Base-by-base conservation (phyloP, 2,113 vertebrate genomes). In the Patagioenas fasciata region DNA sequence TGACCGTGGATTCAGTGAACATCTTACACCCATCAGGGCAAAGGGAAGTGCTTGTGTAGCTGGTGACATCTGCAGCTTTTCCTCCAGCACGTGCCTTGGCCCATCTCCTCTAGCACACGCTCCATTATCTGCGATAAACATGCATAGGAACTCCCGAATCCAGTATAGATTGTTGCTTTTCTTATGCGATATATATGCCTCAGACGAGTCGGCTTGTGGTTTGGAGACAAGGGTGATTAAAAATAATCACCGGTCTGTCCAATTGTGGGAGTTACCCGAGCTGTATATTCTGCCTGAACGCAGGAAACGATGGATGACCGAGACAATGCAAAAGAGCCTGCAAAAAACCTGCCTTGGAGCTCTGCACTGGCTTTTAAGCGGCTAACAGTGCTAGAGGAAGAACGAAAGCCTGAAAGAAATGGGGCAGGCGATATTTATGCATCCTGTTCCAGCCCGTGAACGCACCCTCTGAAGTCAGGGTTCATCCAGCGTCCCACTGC, bases 281-380 rank as follows among this genome's bases (percentile, higher is more conserved):
- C 62, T 36, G 25, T 65, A 54, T 51, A 57, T 80, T 91, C 88
- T 91, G 80, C 79, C 34, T 0, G 3, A 80, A 56, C 53, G 56
- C 86, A 96, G 93, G 96, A 96, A 96, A 91, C 61, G 86, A 92
- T 71, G 89, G 88, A 83, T 91, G 89, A 88, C 70, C 1, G 5
- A 95, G 94, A 91, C 88, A 81, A 95, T 87, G 91, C 89, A 96
- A 94, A 94, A 85, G 77, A 95, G 86, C 51, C 69, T 66, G 85
- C 57, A 92, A 91, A 96, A 95, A 88, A 13, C 54, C 84, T 89
- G 94, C 94, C 96, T 93, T 23, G 89, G 87, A 95, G 96, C 91
- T 92, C 91, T 95, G 82, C n/a, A 17, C 36, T 0, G 0, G 85
- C 5, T 24, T 64, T 71, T 88, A 87, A 47, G 2, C 14, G 50